Evolutionary conservation across 2,113 vertebrate genomes (phyloP), one percentile per base, ranked within the genome.

Genomic region (Hipposideros armiger): DNA sequence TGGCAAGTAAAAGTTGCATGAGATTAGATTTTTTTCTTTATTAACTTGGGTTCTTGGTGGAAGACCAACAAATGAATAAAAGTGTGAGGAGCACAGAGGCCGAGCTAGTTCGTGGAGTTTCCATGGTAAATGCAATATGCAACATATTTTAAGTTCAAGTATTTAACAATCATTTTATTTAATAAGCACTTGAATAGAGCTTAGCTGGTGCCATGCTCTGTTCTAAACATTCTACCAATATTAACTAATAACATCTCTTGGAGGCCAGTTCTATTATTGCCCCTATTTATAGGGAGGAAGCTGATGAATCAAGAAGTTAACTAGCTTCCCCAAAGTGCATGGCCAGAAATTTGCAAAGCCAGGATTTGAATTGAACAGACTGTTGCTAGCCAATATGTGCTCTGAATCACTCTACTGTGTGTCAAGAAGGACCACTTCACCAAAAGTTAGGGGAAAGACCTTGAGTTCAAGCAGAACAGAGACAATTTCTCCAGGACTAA

Each of bases 311-410:
- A 14, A 54, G 32, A 58, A 22, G 17, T 50, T 72, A 42, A 66
- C 40, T 19, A 77, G n/a, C 36, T 90, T 74, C 50, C 3, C 8
- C 15, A 60, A 66, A 11, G 19, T 11, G 4, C 2, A 1, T 20
- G 72, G 7, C 2, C n/a, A 70, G 45, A 54, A 70, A 13, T 16
- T 11, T 3, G 0, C 64, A 83, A 42, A 8, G n/a, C 4, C 5
- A 36, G 66, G 26, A 15, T 40, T 47, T 54, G 64, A 64, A 47
- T 30, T 16, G 15, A 32, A 30, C 36, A 4, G 7, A 24, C 28
- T 16, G 54, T 17, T 1, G 0, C 30, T 1, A 1, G 10, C 20
- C 8, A 50, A 32, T 20, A 0, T 6, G 0, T 24, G 36, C 22
- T 85, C 19, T 50, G 45, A 84, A 24, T 74, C 58, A 36, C 3